phyloP scores from a whole-genome alignment of 2,888 invertebrate species.

The Ophraella communa region DNA sequence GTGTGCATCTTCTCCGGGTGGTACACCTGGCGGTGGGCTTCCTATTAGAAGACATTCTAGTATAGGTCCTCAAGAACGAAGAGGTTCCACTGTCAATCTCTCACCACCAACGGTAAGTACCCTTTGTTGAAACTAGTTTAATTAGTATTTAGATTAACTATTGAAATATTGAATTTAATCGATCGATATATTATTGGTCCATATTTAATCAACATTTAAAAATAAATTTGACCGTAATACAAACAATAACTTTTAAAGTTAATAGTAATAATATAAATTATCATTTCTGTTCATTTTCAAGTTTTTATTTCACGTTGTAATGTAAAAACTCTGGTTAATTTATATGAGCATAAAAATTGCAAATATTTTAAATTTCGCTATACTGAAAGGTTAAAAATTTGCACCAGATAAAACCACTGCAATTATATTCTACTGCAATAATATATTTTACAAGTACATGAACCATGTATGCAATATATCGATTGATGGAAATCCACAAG shows the following conservation, averaged over 20 bases:
- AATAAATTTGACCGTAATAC: too few relatives aligned
- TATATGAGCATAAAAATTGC: too few relatives aligned
- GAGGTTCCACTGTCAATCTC: constrained; percentile 82
- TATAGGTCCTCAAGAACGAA: constrained; percentile 88
- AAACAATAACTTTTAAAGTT: too few relatives aligned
- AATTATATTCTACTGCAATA: neutral
- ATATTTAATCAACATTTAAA: too few relatives aligned
- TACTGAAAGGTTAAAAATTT: neutral
- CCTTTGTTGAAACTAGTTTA: neutral
- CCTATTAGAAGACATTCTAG: constrained; percentile 90
- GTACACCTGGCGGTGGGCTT: constrained; percentile 75
- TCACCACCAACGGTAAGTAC: constrained; percentile 86
- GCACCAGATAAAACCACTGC: neutral
- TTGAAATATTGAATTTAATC: neutral
- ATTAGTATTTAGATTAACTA: neutral
- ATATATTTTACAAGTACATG: neutral
- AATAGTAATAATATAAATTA: too few relatives aligned
- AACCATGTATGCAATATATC: constrained; percentile 1
- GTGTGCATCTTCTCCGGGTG: constrained; percentile 82
- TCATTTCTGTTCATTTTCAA: too few relatives aligned
- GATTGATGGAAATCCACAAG: constrained; percentile 12
- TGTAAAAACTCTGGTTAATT: too few relatives aligned
- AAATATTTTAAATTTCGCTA: neutral
- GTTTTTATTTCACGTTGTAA: too few relatives aligned
- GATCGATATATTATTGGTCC: neutral